Conservation (phyloP, 2,888 invertebrate species). For the Encarsia formosa region DNA sequence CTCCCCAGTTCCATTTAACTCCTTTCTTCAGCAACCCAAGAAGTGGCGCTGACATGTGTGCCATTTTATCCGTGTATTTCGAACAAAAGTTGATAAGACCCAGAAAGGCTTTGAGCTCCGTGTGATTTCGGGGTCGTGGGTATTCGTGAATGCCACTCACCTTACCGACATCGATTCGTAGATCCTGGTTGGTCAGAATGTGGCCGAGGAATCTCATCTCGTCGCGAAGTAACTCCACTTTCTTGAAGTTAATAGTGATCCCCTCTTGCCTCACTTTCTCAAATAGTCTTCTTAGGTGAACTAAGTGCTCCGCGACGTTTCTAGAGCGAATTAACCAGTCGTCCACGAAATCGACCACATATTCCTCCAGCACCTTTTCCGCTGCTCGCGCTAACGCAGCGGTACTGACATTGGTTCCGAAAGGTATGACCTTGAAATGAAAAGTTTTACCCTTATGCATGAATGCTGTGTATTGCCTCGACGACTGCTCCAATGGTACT, state of each 20-base stretch:
- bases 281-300: background rate
- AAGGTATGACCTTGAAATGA: background rate
- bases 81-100: constrained; percentile 24
- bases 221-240: constrained; percentile 29
- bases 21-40: background rate
- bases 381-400: background rate
- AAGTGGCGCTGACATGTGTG: background rate
- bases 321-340: background rate
- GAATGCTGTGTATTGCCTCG: background rate
- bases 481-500: background rate
- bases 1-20: background rate
- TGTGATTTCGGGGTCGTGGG: constrained; percentile 25
- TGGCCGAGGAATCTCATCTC: constrained; percentile 33
- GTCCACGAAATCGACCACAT: background rate
- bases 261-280: background rate
- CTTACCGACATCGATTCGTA: constrained; percentile 30
- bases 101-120: constrained; percentile 29
- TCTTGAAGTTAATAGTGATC: constrained; percentile 10
- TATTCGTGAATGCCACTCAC: constrained; percentile 27
- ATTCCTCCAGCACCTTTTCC: background rate
- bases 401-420: background rate
- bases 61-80: background rate
- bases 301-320: background rate
- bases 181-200: constrained; percentile 26
- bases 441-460: background rate